Conservation (phyloP, 1,140 invertebrate genomes). For the Drosophila pseudoananassae region DNA sequence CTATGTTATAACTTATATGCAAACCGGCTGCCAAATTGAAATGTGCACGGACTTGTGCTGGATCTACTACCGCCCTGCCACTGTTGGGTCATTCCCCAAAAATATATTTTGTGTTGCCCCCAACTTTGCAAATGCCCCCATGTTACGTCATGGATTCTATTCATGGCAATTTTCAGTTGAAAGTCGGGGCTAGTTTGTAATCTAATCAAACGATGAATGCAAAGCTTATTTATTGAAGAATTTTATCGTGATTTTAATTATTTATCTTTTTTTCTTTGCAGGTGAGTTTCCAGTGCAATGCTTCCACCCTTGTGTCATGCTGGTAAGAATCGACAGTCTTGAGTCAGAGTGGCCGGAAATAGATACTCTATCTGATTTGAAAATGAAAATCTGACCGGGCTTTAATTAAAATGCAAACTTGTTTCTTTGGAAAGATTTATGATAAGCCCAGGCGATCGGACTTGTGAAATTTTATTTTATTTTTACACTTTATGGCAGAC, state of each 20-base stretch:
- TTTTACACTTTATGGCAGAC: conserved; percentile 20
- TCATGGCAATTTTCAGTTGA: neutral
- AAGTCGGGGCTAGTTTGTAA: neutral
- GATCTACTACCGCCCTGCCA: conserved; percentile 17
- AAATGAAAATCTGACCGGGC: conserved; percentile 6
- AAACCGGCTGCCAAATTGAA: conserved; percentile 75
- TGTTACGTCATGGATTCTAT: conserved; percentile 16
- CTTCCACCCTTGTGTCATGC: conserved; percentile 20
- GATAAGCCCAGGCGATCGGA: conserved; percentile 23
- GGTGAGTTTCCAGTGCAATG: conserved; percentile 50
- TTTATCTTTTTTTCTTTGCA: conserved; percentile 47
- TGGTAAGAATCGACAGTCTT: conserved; percentile 49
- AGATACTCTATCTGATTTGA: neutral
- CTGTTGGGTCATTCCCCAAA: too few relatives aligned
- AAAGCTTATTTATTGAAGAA: conserved; percentile 29
- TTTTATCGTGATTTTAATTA: conserved; percentile 22
- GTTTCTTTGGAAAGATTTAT: conserved; percentile 21
- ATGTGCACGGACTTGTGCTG: conserved; percentile 56
- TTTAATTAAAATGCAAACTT: conserved; percentile 12
- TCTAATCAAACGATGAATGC: conserved; percentile 18
- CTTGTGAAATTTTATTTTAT: conserved; percentile 17
- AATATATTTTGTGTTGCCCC: conserved; percentile 35
- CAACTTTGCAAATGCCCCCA: conserved; percentile 49
- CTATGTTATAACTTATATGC: conserved; percentile 65
- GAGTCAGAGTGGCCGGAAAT: neutral